phyloP scores from a whole-genome alignment of 53 echinoderm and acorn worm genomes.

The Holothuria scabra region DNA sequence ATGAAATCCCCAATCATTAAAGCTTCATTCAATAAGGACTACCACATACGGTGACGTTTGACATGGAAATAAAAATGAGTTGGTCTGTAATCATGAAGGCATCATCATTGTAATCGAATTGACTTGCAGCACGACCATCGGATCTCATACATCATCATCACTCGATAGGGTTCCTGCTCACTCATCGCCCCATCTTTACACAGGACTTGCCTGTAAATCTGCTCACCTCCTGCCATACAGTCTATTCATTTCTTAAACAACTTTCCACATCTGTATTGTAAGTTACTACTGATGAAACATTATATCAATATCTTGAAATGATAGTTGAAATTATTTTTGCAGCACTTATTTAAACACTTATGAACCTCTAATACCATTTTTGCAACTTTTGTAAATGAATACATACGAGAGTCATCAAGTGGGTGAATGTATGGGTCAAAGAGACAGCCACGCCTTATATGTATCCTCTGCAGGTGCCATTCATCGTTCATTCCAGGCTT shows the following conservation, averaged over 20 bases:
- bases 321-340: background rate
- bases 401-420: conserved; percentile 9
- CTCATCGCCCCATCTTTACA: background rate
- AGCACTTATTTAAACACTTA: background rate
- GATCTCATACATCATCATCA: background rate
- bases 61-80: background rate
- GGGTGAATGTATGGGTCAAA: conserved; percentile 14
- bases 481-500: background rate
- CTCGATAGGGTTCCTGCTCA: background rate
- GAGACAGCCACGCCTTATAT: conserved; percentile 20
- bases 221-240: background rate
- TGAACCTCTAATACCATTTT: background rate
- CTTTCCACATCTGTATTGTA: background rate
- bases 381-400: background rate
- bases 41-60: background rate
- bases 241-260: background rate
- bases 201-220: background rate
- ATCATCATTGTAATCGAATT: background rate
- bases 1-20: background rate
- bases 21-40: too few species aligned
- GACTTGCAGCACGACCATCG: too few species aligned
- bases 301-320: background rate
- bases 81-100: background rate
- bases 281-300: background rate
- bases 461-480: conserved; percentile 15